Evolutionary conservation across 2,113 vertebrate genomes (phyloP), one percentile per base, ranked within the genome.

Genomic region (Benitochromis conjunctus): DNA sequence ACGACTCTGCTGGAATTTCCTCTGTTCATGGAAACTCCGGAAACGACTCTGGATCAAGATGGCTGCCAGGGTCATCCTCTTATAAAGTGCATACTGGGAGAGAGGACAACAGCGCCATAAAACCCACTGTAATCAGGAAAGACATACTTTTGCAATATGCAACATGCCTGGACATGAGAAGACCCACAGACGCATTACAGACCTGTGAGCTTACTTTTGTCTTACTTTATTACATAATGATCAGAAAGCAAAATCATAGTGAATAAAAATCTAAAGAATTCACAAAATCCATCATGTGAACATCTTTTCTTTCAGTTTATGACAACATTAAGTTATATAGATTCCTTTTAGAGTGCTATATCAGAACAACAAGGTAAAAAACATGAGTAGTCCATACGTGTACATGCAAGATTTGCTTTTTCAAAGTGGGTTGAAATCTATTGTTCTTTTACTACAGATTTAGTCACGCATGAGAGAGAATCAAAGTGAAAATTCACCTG

Each of bases 31-130:
- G 80, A 99, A 99, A 95, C 99, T 99, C 94, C 99, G 97, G 96
- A 99, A 99, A 95, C 98, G 99, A 95, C 99, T 99, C 98, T 99
- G 99, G 96, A 99, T 99, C 82, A 99, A 97, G 96, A 99, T 99
- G 97, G 99, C 99, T 92, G 99, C 99, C 97, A 98, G 97, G 21
- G 98, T 99, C 99, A 99, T 99, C 97, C 99, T 99, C 96, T 98
- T 99, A 96, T 99, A 99, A 98, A 99, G 98, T 98, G 98, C 99
- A 96, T 99, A 99, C 99, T 99, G 95, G 83, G n/a, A 94, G 56
- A 88, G 53, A 76, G 46, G 56, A 92, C 21, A 64, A 48, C 46
- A 66, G n/a, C 8, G 5, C 41, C 5, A 19, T 34, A 76, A 76
- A 51, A 51, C 46, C 29, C 46, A 31, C 16, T 31, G 54, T 53